Conservation (phyloP, 1,140 invertebrate genomes). For the Cataglyphis hispanica region DNA sequence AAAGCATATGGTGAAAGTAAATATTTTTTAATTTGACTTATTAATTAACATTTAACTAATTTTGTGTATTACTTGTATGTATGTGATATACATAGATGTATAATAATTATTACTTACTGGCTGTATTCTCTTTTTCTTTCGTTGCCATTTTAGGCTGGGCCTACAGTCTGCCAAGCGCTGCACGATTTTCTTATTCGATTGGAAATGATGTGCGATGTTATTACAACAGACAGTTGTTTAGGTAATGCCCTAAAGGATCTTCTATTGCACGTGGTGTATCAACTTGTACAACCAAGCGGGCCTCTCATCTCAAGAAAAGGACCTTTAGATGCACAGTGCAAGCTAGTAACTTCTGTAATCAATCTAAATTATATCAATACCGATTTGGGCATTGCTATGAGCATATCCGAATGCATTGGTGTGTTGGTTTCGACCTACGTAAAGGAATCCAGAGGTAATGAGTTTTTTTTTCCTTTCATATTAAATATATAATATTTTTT, state of each 20-base stretch:
- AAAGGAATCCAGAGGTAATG: slow-evolving; percentile 80
- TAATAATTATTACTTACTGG: neutral
- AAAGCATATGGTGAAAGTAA: neutral
- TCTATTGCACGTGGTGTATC: slow-evolving; percentile 90
- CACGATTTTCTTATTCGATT: slow-evolving; percentile 91
- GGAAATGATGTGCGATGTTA: slow-evolving; percentile 90
- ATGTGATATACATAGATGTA: neutral
- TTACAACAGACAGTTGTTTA: slow-evolving; percentile 86
- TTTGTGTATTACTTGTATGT: too few species aligned
- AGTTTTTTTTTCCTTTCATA: slow-evolving; percentile 10
- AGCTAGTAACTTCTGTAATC: slow-evolving; percentile 90
- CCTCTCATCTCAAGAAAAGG: slow-evolving; percentile 91
- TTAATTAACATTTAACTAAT: too few species aligned
- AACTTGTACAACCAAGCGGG: slow-evolving; percentile 90
- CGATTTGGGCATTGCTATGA: slow-evolving; percentile 91
- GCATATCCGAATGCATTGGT: slow-evolving; percentile 91
- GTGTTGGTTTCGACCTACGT: slow-evolving; percentile 84
- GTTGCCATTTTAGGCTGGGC: slow-evolving; percentile 89
- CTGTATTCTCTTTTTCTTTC: neutral
- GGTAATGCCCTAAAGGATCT: slow-evolving; percentile 90
- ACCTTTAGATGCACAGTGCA: slow-evolving; percentile 94
- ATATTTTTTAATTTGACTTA: neutral
- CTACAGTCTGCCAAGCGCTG: slow-evolving; percentile 91
- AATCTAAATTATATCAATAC: slow-evolving; percentile 90
- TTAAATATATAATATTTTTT: neutral